Conservation (phyloP, 2,797 vertebrate genomes). For the Rhynchonycteris naso region DNA sequence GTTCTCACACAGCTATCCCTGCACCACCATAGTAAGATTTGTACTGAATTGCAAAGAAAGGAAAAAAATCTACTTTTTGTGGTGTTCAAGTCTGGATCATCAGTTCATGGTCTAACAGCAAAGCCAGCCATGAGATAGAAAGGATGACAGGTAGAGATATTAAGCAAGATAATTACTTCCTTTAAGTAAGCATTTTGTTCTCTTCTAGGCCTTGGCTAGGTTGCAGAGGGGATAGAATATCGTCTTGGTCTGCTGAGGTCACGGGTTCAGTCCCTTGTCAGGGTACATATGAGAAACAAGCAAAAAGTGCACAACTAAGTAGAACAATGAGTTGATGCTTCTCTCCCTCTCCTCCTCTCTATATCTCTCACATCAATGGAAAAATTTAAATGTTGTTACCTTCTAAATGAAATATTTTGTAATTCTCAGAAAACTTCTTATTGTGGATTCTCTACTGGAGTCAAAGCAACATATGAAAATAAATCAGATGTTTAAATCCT, state of each 20-base stretch:
- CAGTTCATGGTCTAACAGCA: background rate
- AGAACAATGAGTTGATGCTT: no score
- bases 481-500: background rate
- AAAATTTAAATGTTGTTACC: background rate
- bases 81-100: background rate
- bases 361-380: no score
- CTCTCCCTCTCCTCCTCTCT: no score
- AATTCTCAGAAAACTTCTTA: background rate
- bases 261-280: no score
- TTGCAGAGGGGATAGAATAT: no score
- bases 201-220: background rate
- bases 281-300: no score
- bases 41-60: background rate
- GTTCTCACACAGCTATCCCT: background rate
- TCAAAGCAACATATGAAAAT: constrained; percentile 10
- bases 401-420: background rate
- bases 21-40: background rate
- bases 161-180: background rate
- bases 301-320: no score
- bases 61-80: background rate
- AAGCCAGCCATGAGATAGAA: background rate
- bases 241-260: no score
- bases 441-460: background rate
- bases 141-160: background rate
- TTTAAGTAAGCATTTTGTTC: background rate